A percentile compares a stretch with the other conserved stretches of the same genome.
These are phyloP conservation scores for Thaleichthys pacificus DNA, from an alignment of 2,797 vertebrate species.

Conservation along the genomic window DNA sequence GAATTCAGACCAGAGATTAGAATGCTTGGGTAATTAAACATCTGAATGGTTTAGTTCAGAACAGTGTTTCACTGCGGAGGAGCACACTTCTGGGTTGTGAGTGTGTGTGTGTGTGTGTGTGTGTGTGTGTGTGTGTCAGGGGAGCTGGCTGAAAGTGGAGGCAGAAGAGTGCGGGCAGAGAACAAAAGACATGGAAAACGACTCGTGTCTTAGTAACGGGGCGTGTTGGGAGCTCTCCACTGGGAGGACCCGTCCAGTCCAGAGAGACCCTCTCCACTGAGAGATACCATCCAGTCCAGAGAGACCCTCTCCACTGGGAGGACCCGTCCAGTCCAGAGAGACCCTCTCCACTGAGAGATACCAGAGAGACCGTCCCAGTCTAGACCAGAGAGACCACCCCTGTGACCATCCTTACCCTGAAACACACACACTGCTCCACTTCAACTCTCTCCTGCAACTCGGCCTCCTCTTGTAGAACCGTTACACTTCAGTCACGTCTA, in stretches of 20 bases:
- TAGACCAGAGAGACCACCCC: no score
- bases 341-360: no score
- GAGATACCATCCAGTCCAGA: no score
- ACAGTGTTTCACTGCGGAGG: constrained; percentile 24
- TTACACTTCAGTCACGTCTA: no score
- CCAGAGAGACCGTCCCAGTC: neutral
- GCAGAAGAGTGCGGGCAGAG: neutral
- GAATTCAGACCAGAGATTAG: constrained; percentile 29
- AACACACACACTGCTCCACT: no score
- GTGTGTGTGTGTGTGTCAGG: neutral
- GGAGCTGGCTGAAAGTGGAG: constrained; percentile 11
- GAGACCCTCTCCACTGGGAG: no score
- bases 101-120: neutral
- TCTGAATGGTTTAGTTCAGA: constrained; percentile 35
- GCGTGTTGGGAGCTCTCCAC: neutral
- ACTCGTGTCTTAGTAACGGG: constrained; percentile 1
- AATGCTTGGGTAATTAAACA: constrained; percentile 41
- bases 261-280: no score
- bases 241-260: neutral
- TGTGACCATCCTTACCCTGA: no score
- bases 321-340: no score
- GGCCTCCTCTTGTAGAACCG: no score
- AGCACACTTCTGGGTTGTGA: constrained; percentile 12
- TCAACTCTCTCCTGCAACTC: no score
- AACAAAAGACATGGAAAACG: constrained; percentile 12